Percentiles rank a stretch among this genome's conserved stretches.
Conservation (phyloP, 2,797 vertebrate genomes). For the Lycodopsis pacificus region DNA sequence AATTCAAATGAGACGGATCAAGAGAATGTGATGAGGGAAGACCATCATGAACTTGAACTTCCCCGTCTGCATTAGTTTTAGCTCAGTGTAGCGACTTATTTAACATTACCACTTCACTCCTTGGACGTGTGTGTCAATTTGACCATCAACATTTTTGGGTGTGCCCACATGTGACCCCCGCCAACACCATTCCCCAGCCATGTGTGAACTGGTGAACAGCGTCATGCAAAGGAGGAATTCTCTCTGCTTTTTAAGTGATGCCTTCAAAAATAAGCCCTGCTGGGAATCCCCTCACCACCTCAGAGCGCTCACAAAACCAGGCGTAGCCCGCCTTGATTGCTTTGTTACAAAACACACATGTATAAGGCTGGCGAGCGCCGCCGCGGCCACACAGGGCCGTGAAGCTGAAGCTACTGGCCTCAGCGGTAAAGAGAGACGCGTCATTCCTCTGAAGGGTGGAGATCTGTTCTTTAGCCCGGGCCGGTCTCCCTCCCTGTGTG, state of each 20-base stretch:
- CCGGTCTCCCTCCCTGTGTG: constrained; percentile 55
- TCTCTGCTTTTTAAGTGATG: constrained; percentile 4
- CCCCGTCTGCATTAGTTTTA: too few relatives aligned
- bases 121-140: too few relatives aligned
- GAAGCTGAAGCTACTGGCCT: constrained; percentile 5
- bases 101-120: too few relatives aligned
- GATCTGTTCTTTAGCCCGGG: constrained; percentile 65
- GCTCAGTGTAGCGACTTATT: neutral
- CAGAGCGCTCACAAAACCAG: constrained; percentile 32
- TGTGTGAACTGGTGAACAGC: constrained; percentile 42
- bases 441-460: constrained; percentile 71
- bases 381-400: neutral
- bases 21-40: neutral
- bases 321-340: constrained; percentile 23
- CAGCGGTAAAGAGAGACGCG: constrained; percentile 25
- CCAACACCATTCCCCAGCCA: constrained; percentile 22
- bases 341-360: constrained; percentile 34
- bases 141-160: neutral
- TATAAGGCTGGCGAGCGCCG: neutral
- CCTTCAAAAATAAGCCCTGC: too few relatives aligned
- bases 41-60: too few relatives aligned
- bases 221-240: constrained; percentile 3
- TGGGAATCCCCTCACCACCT: constrained; percentile 49
- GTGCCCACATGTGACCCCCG: neutral
- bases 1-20: neutral